phyloP scores from a whole-genome alignment of 1,140 invertebrate species.

The Subanguina moxae region DNA sequence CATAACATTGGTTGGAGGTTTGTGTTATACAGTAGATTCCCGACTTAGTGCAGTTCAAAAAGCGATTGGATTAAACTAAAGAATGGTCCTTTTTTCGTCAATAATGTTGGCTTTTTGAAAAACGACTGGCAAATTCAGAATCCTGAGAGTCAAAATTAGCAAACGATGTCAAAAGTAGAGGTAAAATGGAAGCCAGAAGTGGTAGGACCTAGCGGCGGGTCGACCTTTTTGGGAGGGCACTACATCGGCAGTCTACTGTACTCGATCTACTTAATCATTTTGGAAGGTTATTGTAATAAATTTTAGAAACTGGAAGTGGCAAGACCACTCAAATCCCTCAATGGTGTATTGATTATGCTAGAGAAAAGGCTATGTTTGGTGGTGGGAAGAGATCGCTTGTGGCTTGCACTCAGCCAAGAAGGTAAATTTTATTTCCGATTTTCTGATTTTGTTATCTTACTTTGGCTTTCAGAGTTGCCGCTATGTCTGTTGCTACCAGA shows the following conservation, averaged over 20 bases:
- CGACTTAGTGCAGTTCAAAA: too few relatives aligned
- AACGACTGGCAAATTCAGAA: too few relatives aligned
- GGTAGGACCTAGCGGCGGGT: too few relatives aligned
- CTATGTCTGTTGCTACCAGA: constrained; percentile 95
- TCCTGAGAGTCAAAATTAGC: too few relatives aligned
- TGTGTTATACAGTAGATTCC: too few relatives aligned
- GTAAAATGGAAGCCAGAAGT: too few relatives aligned
- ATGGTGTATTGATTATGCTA: constrained; percentile 86
- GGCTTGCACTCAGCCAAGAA: constrained; percentile 90
- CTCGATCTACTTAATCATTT: background rate
- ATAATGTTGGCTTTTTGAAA: too few relatives aligned
- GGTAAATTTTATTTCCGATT: background rate
- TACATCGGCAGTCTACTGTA: too few relatives aligned
- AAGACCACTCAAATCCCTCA: constrained; percentile 86
- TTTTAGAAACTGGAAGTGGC: constrained; percentile 79
- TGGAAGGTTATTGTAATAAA: background rate
- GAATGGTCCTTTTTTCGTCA: too few relatives aligned
- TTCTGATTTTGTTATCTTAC: background rate
- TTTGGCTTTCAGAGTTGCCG: constrained; percentile 73
- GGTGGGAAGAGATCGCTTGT: constrained; percentile 70
- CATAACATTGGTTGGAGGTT: constrained; percentile 82
- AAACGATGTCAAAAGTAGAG: too few relatives aligned
- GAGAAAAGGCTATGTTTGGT: constrained; percentile 44
- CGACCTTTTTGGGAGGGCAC: too few relatives aligned
- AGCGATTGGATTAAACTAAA: too few relatives aligned